Evolutionary conservation across 2,797 vertebrate genomes (phyloP), one percentile per base, ranked within the genome.

Genomic region (Podargus strigoides): DNA sequence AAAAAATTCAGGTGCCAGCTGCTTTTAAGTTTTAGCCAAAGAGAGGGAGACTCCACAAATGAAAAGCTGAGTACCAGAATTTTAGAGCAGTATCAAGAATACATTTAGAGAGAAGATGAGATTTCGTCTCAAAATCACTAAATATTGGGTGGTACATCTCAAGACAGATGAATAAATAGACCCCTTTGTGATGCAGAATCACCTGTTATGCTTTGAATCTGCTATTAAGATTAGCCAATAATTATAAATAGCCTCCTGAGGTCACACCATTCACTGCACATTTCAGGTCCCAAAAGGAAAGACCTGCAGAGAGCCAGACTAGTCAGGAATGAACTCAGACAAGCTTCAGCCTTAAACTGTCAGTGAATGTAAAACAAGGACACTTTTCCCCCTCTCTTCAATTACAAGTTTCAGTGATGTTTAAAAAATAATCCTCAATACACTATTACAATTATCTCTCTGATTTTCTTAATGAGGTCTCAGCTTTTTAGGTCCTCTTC

Each of bases 11-110:
- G 10, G 3, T 56, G 18, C 41, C 6, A 5, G 56, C 8, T 53
- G 9, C 84, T 94, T 94, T 89, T 56, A 96, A 91, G 63, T 83
- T 92, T 52, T 74, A 55, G 64, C 32, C 70, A 85, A 76, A 76
- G 59, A 60, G 75, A 84, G 20, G 19, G 26, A 87, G 32, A 52
- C 9, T 41, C 11, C 12, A 44, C 0, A 0, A 75, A 75, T 49
- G 24, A 85, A 87, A 90, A 75, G 49, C 0, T 19, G n/a, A 81
- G 41, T 18, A 44, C 28, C 10, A 70, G 60, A 52, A 92, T 47
- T 82, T 76, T 28, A 82, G 7, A 66, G 28, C 22, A 18, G 13
- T 26, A 49, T 34, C 32, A 68, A 74, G 46, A 81, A 55, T 16
- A 70, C 6, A 53, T 52, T 32, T 1, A 10, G 20, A 75, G 28